A percentile compares a stretch with the other conserved stretches of the same genome.
phyloP scores from a whole-genome alignment of 2,113 vertebrate species.

The Chrysochloris asiatica region DNA sequence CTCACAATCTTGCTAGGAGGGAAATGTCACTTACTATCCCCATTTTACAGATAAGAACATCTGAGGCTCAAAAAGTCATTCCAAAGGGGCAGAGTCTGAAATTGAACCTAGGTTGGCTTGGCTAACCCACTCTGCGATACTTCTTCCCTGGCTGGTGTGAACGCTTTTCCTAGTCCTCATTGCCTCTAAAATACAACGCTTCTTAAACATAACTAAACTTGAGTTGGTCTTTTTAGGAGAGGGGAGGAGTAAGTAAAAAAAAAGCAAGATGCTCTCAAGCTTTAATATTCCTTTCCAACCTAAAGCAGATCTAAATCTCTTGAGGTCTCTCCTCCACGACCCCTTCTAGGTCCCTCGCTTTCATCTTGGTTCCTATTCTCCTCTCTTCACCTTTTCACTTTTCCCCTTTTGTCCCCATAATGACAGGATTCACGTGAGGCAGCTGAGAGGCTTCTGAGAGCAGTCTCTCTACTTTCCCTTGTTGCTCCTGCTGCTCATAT shows the following conservation, averaged over 20 bases:
- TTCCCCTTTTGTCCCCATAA: not conserved
- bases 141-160: not conserved
- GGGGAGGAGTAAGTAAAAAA: not conserved
- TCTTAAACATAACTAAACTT: not conserved
- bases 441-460: not conserved
- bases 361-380: not conserved
- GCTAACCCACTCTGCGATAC: not conserved
- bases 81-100: not conserved
- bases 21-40: not conserved
- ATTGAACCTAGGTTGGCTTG: not conserved
- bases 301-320: not conserved
- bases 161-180: not conserved
- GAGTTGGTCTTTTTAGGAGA: not conserved
- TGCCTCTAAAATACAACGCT: not conserved
- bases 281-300: not conserved
- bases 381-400: not conserved
- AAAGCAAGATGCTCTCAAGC: not conserved
- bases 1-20: not conserved
- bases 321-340: not conserved
- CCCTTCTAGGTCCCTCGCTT: not conserved
- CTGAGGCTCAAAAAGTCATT: not conserved
- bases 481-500: not conserved
- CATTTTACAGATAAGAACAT: constrained; percentile 14
- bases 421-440: not conserved
- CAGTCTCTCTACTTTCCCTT: not conserved